Evolutionary conservation across 2,113 vertebrate species (phyloP).

Genomic region (Synchiropus splendidus): DNA sequence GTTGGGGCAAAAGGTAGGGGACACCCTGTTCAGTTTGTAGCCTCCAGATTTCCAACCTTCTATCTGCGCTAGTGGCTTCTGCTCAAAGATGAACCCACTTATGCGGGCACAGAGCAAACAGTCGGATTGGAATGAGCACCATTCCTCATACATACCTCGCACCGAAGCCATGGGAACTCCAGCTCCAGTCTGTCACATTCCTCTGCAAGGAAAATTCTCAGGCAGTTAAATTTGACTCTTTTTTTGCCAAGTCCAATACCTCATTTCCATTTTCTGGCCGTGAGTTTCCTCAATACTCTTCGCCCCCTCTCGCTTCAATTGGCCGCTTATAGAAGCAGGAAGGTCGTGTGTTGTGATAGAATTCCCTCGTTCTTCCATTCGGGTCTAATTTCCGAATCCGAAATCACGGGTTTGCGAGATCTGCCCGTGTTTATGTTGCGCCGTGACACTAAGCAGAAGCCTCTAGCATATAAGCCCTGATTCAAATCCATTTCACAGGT

Average conservation of each 20-base stretch:
- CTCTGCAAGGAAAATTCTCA: constrained; percentile 60
- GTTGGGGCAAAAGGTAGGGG: too few species aligned
- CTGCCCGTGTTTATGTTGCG: constrained; percentile 66
- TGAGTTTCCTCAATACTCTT: constrained; percentile 51
- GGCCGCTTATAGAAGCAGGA: constrained; percentile 23
- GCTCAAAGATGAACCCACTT: constrained; percentile 23
- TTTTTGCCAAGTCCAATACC: constrained; percentile 62
- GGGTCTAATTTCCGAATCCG: constrained; percentile 49
- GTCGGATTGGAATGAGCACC: constrained; percentile 59
- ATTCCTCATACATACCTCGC: constrained; percentile 64
- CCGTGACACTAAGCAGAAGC: constrained; percentile 55
- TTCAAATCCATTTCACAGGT: constrained; percentile 54
- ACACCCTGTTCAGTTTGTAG: too few species aligned
- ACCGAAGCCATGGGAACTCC: constrained; percentile 63
- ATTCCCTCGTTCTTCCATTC: constrained; percentile 51
- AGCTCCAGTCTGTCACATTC: constrained; percentile 60
- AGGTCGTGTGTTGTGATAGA: constrained; percentile 39
- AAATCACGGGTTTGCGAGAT: constrained; percentile 22
- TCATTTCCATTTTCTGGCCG: constrained; percentile 62
- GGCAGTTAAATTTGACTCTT: constrained; percentile 50
- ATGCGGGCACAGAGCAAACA: constrained; percentile 57
- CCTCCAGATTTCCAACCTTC: too few species aligned
- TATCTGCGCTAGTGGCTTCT: too few species aligned
- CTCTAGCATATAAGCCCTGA: constrained; percentile 32
- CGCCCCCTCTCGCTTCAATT: constrained; percentile 37